Evolutionary conservation across 2,888 invertebrate genomes (phyloP).

Genomic region (Cantharis rufa): DNA sequence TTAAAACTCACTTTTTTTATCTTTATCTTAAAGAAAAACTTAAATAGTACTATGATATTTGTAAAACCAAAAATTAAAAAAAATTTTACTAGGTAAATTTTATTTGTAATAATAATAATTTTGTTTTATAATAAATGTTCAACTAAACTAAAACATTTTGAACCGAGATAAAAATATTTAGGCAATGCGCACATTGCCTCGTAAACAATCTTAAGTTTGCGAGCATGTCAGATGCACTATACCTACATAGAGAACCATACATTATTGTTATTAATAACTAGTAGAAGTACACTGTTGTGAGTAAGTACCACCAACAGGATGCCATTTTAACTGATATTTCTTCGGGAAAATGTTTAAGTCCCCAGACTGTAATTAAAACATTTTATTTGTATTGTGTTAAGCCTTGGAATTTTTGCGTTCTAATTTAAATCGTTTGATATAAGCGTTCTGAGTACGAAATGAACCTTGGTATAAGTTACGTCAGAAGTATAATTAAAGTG

Average conservation of each 20-base stretch:
- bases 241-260: not conserved
- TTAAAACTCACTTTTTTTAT: too few relatives aligned
- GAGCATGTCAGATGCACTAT: not conserved
- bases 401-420: conserved; percentile 38
- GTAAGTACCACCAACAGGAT: not conserved
- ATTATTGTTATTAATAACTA: not conserved
- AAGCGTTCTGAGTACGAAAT: conserved; percentile 34
- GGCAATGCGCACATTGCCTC: not conserved
- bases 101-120: too few relatives aligned
- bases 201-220: not conserved
- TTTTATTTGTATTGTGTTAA: conserved; percentile 21
- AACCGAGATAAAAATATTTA: not conserved
- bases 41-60: too few relatives aligned
- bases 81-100: too few relatives aligned
- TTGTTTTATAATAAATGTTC: too few relatives aligned
- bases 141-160: not conserved
- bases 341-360: not conserved
- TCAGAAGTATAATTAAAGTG: conserved; percentile 49
- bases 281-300: not conserved
- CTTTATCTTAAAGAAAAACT: too few relatives aligned
- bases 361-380: not conserved
- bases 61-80: too few relatives aligned
- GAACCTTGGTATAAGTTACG: conserved; percentile 44
- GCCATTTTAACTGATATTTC: not conserved
- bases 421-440: conserved; percentile 41